Evolutionary conservation across 2,113 vertebrate genomes (phyloP).

Genomic region (Clupea harengus): DNA sequence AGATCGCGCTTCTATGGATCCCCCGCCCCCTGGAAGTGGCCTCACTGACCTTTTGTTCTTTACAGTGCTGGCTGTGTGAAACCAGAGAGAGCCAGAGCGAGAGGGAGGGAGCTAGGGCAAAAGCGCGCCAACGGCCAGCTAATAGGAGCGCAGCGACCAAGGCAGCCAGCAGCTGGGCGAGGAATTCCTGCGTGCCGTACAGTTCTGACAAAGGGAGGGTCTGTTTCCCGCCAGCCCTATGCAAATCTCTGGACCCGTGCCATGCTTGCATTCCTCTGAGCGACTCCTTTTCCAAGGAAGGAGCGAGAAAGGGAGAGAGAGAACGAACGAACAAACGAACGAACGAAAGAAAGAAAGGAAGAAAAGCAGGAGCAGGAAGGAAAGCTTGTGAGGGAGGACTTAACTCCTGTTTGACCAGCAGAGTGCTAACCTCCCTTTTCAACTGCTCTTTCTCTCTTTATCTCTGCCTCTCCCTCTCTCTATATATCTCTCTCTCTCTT

Average conservation of each 20-base stretch:
- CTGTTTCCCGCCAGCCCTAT: conserved; percentile 60
- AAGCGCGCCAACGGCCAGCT: conserved; percentile 65
- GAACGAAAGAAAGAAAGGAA: conserved; percentile 12
- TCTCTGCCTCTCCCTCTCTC: not conserved
- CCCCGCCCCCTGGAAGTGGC: conserved; percentile 27
- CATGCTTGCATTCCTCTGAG: conserved; percentile 49
- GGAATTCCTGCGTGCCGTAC: conserved; percentile 35
- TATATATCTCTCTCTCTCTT: not conserved
- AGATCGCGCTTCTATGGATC: not conserved
- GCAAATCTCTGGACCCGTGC: conserved; percentile 52
- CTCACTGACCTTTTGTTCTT: conserved; percentile 63
- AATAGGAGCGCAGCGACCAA: conserved; percentile 44
- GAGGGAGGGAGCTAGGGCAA: conserved; percentile 30
- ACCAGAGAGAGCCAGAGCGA: conserved; percentile 18
- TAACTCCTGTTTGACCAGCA: conserved; percentile 23
- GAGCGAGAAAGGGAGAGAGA: conserved; percentile 13
- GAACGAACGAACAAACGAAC: not conserved
- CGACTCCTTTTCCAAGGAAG: conserved; percentile 33
- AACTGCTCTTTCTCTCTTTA: conserved; percentile 19
- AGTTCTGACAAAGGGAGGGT: conserved; percentile 50
- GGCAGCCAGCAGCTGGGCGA: conserved; percentile 42
- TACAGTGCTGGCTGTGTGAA: conserved; percentile 37
- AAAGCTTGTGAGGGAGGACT: not conserved
- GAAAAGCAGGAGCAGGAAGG: not conserved
- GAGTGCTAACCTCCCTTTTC: conserved; percentile 22